phyloP scores from a whole-genome alignment of 23 tunicate species.

The Diplosoma virens region DNA sequence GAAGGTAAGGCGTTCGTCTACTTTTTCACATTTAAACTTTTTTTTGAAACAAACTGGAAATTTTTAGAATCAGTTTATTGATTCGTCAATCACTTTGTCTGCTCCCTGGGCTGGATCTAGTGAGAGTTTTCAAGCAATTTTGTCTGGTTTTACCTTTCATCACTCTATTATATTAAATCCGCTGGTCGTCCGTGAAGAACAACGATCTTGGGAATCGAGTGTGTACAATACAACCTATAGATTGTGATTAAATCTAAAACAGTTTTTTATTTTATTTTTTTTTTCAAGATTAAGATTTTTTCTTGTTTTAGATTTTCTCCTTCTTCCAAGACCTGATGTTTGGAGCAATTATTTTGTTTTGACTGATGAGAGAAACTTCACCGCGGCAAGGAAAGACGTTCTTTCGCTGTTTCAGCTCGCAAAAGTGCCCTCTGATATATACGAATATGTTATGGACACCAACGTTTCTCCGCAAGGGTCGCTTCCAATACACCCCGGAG shows the following conservation, averaged over 20 bases:
- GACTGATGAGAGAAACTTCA: constrained; percentile 37
- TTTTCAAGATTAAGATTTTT: background rate
- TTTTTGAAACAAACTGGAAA: background rate
- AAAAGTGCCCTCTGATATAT: constrained; percentile 1
- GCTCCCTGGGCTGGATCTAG: constrained; percentile 75
- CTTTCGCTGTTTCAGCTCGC: background rate
- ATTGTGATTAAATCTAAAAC: background rate
- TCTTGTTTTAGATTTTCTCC: constrained; percentile 36
- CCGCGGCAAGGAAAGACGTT: constrained; percentile 9
- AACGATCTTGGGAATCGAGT: constrained; percentile 63
- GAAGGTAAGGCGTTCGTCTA: constrained; percentile 37
- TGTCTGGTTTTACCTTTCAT: constrained; percentile 61
- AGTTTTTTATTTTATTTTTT: too few relatives aligned
- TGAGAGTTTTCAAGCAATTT: constrained; percentile 36
- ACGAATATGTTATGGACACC: constrained; percentile 18
- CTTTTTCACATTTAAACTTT: background rate
- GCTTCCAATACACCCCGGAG: constrained; percentile 48
- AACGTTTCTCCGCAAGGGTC: background rate
- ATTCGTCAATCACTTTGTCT: constrained; percentile 39
- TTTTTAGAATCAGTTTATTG: constrained; percentile 45
- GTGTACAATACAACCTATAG: too few relatives aligned
- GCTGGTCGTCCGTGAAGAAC: constrained; percentile 22
- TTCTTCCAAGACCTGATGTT: constrained; percentile 27
- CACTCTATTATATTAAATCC: constrained; percentile 38
- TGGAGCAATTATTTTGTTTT: constrained; percentile 10